These are phyloP conservation scores for Sarcophaga bullata DNA, from an alignment of 1,140 invertebrate species.

Conservation along the genomic window DNA sequence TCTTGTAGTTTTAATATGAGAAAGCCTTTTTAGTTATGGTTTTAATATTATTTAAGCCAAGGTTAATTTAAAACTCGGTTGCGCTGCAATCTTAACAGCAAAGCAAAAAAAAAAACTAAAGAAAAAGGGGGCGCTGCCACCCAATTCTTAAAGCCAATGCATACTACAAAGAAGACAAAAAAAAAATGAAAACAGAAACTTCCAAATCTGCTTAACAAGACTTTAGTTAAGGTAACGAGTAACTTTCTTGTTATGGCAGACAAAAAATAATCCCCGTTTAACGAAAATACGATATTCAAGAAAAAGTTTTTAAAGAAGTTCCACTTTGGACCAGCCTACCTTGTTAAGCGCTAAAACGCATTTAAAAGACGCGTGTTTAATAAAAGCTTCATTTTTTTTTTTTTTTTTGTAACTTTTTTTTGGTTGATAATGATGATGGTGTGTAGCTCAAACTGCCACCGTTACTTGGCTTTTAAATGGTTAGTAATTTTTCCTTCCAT, in stretches of 20 bases:
- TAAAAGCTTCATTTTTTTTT: conserved; percentile 3
- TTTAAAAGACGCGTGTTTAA: conserved; percentile 36
- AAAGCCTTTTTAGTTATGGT: conserved; percentile 34
- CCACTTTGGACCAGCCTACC: conserved; percentile 19
- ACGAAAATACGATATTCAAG: background rate
- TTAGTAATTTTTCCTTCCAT: background rate
- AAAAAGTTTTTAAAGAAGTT: conserved; percentile 27
- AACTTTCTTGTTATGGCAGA: background rate
- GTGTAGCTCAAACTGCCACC: conserved; percentile 31
- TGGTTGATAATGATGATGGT: conserved; percentile 18
- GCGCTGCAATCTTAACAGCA: background rate
- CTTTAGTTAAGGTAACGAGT: background rate
- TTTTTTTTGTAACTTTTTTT: background rate
- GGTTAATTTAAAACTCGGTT: background rate
- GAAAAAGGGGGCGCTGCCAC: conserved; percentile 31
- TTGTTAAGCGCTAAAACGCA: conserved; percentile 44
- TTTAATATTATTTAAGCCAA: conserved; percentile 6
- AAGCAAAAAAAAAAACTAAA: background rate
- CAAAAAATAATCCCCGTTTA: background rate
- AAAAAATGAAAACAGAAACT: conserved; percentile 16
- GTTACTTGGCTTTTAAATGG: conserved; percentile 13
- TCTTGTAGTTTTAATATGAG: conserved; percentile 8
- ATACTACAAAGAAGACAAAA: background rate
- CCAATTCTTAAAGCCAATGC: conserved; percentile 12
- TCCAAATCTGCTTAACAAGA: conserved; percentile 37